phyloP scores from a whole-genome alignment of 2,888 invertebrate species.

The Xanthostigma xanthostigma region DNA sequence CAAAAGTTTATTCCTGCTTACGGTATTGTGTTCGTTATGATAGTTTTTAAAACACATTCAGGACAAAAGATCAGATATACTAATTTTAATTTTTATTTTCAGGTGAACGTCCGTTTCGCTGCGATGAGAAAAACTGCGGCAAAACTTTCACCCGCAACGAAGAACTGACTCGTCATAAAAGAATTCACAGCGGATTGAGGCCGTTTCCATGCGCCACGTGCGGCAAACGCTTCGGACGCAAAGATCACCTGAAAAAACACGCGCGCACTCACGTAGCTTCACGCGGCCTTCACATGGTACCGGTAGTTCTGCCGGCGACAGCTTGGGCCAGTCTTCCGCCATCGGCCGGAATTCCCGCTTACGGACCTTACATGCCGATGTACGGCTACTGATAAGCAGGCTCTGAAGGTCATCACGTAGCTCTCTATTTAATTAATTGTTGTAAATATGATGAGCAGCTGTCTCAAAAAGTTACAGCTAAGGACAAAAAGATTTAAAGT shows the following conservation, averaged over 20 bases:
- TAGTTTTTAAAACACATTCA: neutral
- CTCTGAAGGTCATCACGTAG: neutral
- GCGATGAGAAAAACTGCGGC: constrained; percentile 70
- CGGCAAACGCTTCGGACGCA: constrained; percentile 82
- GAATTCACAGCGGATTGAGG: constrained; percentile 75
- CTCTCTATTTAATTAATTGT: too few relatives aligned
- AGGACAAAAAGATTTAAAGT: too few relatives aligned
- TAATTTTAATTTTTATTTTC: constrained; percentile 15
- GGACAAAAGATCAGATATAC: neutral
- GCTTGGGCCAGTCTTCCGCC: constrained; percentile 17
- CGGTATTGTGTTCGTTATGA: too few relatives aligned
- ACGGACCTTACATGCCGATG: neutral
- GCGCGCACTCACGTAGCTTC: constrained; percentile 61
- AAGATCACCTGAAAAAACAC: constrained; percentile 91
- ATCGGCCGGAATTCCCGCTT: constrained; percentile 15
- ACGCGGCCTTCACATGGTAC: constrained; percentile 29
- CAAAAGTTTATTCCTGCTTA: too few relatives aligned
- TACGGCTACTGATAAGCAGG: neutral
- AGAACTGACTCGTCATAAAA: constrained; percentile 78
- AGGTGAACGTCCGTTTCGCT: constrained; percentile 79
- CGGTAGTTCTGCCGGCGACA: constrained; percentile 24
- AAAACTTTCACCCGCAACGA: constrained; percentile 87
- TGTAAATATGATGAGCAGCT: too few relatives aligned
- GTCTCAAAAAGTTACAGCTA: too few relatives aligned
- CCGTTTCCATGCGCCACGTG: constrained; percentile 79